A percentile compares a stretch with the other conserved stretches of the same genome.
Conservation (phyloP, 1,140 invertebrate species). For the Chrysoperla carnea region DNA sequence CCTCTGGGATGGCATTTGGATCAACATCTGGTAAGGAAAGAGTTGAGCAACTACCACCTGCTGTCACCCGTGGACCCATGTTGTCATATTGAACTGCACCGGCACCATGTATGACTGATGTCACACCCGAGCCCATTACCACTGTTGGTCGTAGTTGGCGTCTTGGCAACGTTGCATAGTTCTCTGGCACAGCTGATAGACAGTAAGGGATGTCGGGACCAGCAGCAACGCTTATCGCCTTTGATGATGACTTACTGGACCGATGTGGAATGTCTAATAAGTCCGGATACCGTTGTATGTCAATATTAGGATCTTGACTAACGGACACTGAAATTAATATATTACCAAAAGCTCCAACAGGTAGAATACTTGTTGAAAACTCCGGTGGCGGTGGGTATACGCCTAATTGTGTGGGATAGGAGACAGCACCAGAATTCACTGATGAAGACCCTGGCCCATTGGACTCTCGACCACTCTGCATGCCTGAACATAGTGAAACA, state of each 20-base stretch:
- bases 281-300: conserved; percentile 52
- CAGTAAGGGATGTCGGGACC: conserved; percentile 12
- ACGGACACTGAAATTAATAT: conserved; percentile 58
- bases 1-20: conserved; percentile 18
- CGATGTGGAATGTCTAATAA: conserved; percentile 51
- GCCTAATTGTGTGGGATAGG: conserved; percentile 9
- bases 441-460: conserved; percentile 12
- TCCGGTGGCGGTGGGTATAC: conserved; percentile 44
- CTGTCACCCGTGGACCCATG: conserved; percentile 74
- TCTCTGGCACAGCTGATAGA: conserved; percentile 22
- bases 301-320: conserved; percentile 41
- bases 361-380: conserved; percentile 40
- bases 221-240: conserved; percentile 16
- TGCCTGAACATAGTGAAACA: conserved; percentile 12
- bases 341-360: conserved; percentile 42
- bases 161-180: conserved; percentile 25
- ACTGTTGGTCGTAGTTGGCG: conserved; percentile 9
- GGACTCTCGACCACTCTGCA: conserved; percentile 9
- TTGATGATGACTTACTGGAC: conserved; percentile 24
- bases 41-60: conserved; percentile 61
- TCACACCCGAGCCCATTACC: conserved; percentile 3
- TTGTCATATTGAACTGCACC: conserved; percentile 57
- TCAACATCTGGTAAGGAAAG: conserved; percentile 54
- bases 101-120: conserved; percentile 9
- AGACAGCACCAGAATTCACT: conserved; percentile 13